Conservation (phyloP, 1,140 invertebrate species). For the Ceratina calcarata region DNA sequence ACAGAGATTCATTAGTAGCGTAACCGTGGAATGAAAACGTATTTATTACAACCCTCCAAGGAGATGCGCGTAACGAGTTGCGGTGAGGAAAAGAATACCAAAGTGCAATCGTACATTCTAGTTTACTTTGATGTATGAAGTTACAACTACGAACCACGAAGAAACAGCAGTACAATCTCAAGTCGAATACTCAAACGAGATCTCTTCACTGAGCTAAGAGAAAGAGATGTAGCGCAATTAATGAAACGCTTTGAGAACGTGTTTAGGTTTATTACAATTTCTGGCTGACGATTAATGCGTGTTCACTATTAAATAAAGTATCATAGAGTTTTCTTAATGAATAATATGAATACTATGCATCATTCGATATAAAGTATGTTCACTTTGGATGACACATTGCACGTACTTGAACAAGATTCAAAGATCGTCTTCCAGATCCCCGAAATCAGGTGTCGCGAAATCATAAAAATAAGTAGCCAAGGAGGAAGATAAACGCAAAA, state of each 20-base stretch:
- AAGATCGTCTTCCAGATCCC: too few species aligned
- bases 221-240: background rate
- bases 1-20: background rate
- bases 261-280: background rate
- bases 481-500: background rate
- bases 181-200: background rate
- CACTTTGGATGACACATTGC: too few species aligned
- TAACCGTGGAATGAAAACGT: background rate
- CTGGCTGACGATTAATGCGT: too few species aligned
- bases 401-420: too few species aligned
- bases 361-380: too few species aligned
- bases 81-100: constrained; percentile 4
- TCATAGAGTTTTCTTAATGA: too few species aligned
- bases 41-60: constrained; percentile 8
- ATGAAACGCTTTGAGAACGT: background rate
- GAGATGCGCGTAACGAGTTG: constrained; percentile 20
- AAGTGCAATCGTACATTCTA: background rate
- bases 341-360: too few species aligned
- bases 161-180: too few species aligned
- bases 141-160: background rate
- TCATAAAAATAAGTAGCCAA: background rate
- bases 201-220: background rate
- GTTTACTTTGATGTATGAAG: constrained; percentile 6
- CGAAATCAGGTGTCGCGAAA: too few species aligned
- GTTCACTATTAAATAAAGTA: too few species aligned